phyloP scores from a whole-genome alignment of 1,140 invertebrate species.

The Drosophila punjabiensis region DNA sequence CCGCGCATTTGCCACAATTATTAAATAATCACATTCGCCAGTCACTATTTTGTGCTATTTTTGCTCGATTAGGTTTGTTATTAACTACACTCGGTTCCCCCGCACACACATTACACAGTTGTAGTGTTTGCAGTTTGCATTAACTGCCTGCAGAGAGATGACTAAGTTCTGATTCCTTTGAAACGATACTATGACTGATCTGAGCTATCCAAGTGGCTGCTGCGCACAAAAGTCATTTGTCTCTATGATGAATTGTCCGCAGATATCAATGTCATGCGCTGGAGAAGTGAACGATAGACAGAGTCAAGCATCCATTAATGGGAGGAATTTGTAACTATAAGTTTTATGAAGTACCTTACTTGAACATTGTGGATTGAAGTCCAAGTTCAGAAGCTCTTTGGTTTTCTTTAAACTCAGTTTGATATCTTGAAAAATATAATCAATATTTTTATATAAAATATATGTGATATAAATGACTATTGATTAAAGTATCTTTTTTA shows the following conservation, averaged over 20 bases:
- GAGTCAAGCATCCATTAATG: constrained; percentile 13
- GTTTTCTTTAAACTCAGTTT: background rate
- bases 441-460: background rate
- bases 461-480: background rate
- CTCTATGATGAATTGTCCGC: constrained; percentile 11
- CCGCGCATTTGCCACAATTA: constrained; percentile 81
- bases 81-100: constrained; percentile 44
- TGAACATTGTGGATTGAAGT: background rate
- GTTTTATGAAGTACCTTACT: background rate
- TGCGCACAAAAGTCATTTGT: constrained; percentile 38
- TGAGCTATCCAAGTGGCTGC: constrained; percentile 42
- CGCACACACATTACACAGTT: background rate
- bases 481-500: background rate
- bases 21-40: constrained; percentile 79
- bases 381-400: background rate
- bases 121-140: constrained; percentile 11
- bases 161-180: constrained; percentile 57
- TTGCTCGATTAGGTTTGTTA: constrained; percentile 76
- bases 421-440: background rate
- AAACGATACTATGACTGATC: constrained; percentile 55
- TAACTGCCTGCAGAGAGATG: constrained; percentile 32
- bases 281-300: constrained; percentile 2
- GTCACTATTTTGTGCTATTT: constrained; percentile 73
- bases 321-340: background rate
- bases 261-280: constrained; percentile 14